phyloP scores from a whole-genome alignment of 2,797 vertebrate genomes.

The Melanotaenia parkinsoni region DNA sequence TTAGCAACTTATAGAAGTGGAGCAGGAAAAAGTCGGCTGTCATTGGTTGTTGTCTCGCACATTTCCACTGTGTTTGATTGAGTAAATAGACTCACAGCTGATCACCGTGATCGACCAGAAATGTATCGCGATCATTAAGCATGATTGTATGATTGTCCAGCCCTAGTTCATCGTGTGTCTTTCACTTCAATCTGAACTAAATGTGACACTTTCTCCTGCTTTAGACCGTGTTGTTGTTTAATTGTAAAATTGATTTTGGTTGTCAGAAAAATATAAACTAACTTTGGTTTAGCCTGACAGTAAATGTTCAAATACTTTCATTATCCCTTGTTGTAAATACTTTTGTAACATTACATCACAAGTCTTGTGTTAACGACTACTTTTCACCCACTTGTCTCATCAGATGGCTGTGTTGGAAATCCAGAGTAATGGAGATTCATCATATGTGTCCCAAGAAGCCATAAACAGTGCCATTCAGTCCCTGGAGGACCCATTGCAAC shows the following conservation, averaged over 20 bases:
- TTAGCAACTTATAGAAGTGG: neutral
- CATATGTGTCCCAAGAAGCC: constrained; percentile 97
- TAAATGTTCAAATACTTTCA: neutral
- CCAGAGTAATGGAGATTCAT: constrained; percentile 97
- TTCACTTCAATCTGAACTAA: neutral
- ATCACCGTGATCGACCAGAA: no score
- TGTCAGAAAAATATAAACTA: neutral
- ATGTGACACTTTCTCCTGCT: neutral
- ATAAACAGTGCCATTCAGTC: constrained; percentile 98
- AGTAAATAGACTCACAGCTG: neutral
- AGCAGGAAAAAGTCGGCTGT: neutral
- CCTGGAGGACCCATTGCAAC: constrained; percentile 91
- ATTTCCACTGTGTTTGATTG: neutral
- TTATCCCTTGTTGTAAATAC: neutral
- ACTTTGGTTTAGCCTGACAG: neutral
- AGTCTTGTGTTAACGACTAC: neutral
- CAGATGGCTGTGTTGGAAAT: constrained; percentile 99
- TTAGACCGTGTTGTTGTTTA: neutral
- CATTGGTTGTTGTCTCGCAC: neutral
- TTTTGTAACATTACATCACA: constrained; percentile 8
- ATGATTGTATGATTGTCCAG: no score
- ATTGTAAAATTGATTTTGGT: neutral
- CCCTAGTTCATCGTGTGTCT: no score
- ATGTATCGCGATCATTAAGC: no score
- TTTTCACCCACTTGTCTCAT: constrained; percentile 9